Evolutionary conservation across 2,888 invertebrate species (phyloP).

Genomic region (Epirrhoe alternata): DNA sequence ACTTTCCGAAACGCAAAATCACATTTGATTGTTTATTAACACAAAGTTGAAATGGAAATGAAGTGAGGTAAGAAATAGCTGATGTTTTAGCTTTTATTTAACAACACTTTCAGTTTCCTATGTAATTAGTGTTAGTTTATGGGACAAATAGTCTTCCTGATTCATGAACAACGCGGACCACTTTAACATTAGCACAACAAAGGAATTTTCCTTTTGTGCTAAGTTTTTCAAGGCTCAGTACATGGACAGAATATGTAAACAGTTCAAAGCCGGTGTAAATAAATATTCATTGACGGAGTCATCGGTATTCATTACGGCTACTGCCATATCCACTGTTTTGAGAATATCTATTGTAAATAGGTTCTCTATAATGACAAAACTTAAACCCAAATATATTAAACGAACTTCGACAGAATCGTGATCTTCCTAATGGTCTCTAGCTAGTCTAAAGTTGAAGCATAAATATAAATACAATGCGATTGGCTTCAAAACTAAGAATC

Average conservation of each 20-base stretch:
- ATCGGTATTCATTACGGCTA: slow-evolving; percentile 25
- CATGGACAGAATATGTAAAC: slow-evolving; percentile 39
- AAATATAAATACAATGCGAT: too few relatives aligned
- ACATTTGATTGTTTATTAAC: too few relatives aligned
- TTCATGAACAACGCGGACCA: slow-evolving; percentile 4
- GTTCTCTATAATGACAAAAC: background rate
- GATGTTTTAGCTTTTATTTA: background rate
- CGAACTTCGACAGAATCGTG: background rate
- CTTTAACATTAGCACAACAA: slow-evolving; percentile 31
- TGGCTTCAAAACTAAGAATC: too few relatives aligned
- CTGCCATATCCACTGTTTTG: slow-evolving; percentile 7
- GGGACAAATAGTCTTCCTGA: slow-evolving; percentile 26
- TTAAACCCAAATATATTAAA: background rate
- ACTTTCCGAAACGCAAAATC: too few relatives aligned
- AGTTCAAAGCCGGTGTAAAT: slow-evolving; percentile 29
- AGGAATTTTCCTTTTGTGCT: slow-evolving; percentile 35
- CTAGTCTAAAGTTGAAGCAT: too few relatives aligned
- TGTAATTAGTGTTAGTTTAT: slow-evolving; percentile 18
- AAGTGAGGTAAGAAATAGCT: slow-evolving; percentile 11
- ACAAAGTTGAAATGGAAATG: too few relatives aligned
- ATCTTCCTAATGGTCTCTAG: background rate
- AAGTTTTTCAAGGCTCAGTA: slow-evolving; percentile 36
- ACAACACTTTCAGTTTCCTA: slow-evolving; percentile 18
- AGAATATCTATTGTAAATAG: background rate
- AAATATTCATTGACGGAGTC: slow-evolving; percentile 30